phyloP scores from a whole-genome alignment of 92 coral and sea anemone species.

The Desmophyllum pertusum region DNA sequence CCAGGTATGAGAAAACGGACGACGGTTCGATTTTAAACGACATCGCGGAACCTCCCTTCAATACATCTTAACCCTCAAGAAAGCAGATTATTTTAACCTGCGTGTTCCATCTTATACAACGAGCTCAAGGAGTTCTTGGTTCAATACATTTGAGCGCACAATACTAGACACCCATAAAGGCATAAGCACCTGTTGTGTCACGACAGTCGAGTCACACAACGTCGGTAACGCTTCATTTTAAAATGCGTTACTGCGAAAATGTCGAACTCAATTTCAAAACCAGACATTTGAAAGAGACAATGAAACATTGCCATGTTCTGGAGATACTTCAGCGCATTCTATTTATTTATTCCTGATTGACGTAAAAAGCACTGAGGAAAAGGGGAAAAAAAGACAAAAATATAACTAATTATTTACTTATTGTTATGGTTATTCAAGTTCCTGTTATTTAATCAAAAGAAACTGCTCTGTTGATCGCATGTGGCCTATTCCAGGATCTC shows the following conservation, averaged over 20 bases:
- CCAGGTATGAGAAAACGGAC: conserved; percentile 41
- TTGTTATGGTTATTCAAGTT: background rate
- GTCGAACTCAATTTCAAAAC: background rate
- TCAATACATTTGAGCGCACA: background rate
- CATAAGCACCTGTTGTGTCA: background rate
- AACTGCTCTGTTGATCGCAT: background rate
- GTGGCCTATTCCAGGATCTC: background rate
- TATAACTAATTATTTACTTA: background rate
- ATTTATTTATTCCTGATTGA: conserved; percentile 9
- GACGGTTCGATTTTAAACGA: background rate
- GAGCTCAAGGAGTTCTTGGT: conserved; percentile 15
- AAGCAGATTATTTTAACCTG: conserved; percentile 14
- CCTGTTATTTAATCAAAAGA: background rate
- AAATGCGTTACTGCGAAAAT: background rate
- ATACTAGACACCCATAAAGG: background rate
- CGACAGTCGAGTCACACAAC: background rate
- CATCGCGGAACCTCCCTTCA: background rate
- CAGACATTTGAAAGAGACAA: background rate
- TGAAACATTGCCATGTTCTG: background rate
- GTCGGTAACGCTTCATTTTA: background rate
- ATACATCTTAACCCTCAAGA: background rate
- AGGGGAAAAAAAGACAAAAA: background rate
- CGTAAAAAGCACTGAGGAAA: background rate
- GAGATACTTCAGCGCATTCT: background rate
- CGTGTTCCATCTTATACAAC: background rate